Percentiles rank a stretch among this genome's conserved stretches.
These are phyloP conservation scores for Nannoperca australis DNA, from an alignment of 2,797 vertebrate genomes.

Conservation along the genomic window DNA sequence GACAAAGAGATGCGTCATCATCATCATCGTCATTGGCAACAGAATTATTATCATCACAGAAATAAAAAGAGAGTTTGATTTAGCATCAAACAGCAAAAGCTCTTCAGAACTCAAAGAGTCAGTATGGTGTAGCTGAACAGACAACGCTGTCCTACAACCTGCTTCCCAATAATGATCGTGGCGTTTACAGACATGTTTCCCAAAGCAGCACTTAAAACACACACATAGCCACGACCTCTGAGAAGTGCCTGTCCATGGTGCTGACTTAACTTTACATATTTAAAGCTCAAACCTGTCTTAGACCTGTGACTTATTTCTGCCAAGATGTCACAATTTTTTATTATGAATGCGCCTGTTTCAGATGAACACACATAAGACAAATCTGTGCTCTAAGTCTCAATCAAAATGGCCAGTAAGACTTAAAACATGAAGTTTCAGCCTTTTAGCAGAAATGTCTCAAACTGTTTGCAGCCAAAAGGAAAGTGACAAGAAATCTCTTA, in stretches of 20 bases:
- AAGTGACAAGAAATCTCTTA: neutral
- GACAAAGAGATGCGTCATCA: conserved; percentile 13
- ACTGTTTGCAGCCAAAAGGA: neutral
- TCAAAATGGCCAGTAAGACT: neutral
- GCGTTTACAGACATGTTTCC: neutral
- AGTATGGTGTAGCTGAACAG: neutral
- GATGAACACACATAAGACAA: neutral
- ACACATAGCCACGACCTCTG: neutral
- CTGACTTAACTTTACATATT: neutral
- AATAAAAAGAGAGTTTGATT: neutral
- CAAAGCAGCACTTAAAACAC: neutral
- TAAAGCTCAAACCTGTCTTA: neutral
- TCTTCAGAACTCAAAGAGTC: neutral
- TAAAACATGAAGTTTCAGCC: neutral
- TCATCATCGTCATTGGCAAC: conserved; percentile 5
- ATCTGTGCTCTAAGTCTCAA: conserved; percentile 4
- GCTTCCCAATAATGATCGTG: neutral
- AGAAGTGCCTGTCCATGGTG: neutral
- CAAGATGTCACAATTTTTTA: neutral
- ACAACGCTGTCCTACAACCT: neutral
- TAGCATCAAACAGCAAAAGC: neutral
- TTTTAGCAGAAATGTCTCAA: neutral
- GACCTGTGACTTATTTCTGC: neutral
- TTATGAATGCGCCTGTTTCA: neutral
- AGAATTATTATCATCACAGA: neutral